Conservation (phyloP, 1,140 invertebrate genomes). For the Megalopta genalis region DNA sequence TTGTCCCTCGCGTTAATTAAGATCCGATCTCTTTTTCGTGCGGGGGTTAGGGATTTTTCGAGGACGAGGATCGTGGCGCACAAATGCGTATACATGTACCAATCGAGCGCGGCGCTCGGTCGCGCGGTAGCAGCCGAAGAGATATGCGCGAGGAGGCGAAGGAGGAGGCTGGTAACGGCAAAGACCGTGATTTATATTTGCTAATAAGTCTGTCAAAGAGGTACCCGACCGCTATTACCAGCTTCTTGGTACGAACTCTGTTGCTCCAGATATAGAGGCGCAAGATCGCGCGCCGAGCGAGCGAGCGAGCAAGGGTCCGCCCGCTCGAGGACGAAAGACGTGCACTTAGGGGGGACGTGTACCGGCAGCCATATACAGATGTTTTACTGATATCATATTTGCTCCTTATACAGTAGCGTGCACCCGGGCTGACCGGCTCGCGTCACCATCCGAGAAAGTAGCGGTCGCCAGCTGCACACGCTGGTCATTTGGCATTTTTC, state of each 20-base stretch:
- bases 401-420: constrained; percentile 46
- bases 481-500: constrained; percentile 50
- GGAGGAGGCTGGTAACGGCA: constrained; percentile 35
- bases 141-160: background rate
- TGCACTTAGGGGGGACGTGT: constrained; percentile 24
- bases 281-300: background rate
- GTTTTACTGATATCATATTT: constrained; percentile 59
- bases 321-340: constrained; percentile 29
- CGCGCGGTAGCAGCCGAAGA: constrained; percentile 16
- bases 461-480: constrained; percentile 37
- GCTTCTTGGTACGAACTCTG: constrained; percentile 37
- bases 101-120: background rate
- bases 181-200: constrained; percentile 56
- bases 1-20: constrained; percentile 49
- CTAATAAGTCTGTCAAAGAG: constrained; percentile 60
- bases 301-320: background rate
- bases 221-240: constrained; percentile 43
- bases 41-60: background rate
- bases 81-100: no score
- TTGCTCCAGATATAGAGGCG: constrained; percentile 50
- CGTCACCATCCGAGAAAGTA: constrained; percentile 48
- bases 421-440: constrained; percentile 23
- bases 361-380: constrained; percentile 46
- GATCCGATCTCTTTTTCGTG: constrained; percentile 42
- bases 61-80: background rate